phyloP scores from a whole-genome alignment of 2,888 invertebrate genomes.

The Geophilus truncorum region DNA sequence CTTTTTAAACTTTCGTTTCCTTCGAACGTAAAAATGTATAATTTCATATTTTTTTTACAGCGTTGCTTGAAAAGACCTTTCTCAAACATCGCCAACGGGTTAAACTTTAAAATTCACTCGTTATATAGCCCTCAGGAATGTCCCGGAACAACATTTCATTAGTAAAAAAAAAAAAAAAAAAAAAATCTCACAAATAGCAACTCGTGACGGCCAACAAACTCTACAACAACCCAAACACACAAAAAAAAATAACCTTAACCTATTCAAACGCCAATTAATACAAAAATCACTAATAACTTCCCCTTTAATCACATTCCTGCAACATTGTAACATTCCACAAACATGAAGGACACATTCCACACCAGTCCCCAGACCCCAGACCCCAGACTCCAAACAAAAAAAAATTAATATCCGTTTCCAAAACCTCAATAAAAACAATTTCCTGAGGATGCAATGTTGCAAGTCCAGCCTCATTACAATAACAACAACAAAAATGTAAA shows the following conservation, averaged over 20 bases:
- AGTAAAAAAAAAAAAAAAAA: not conserved
- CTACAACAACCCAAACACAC: not conserved
- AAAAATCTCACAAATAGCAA: not conserved
- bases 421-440: not conserved
- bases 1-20: too few species aligned
- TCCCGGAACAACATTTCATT: constrained; percentile 25
- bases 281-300: not conserved
- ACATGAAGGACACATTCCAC: not conserved
- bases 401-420: not conserved
- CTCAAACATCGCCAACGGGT: not conserved
- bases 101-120: not conserved
- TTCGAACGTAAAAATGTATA: too few species aligned
- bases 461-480: not conserved
- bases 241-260: not conserved
- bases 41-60: too few species aligned
- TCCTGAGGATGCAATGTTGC: not conserved
- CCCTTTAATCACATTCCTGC: too few species aligned
- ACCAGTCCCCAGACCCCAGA: not conserved
- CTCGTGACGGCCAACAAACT: not conserved
- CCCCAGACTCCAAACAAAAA: too few species aligned
- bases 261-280: not conserved
- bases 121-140: not conserved
- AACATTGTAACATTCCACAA: too few species aligned
- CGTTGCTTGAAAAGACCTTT: too few species aligned
- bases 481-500: not conserved